Conservation (phyloP, 2,888 invertebrate species). For the Drepana falcataria region DNA sequence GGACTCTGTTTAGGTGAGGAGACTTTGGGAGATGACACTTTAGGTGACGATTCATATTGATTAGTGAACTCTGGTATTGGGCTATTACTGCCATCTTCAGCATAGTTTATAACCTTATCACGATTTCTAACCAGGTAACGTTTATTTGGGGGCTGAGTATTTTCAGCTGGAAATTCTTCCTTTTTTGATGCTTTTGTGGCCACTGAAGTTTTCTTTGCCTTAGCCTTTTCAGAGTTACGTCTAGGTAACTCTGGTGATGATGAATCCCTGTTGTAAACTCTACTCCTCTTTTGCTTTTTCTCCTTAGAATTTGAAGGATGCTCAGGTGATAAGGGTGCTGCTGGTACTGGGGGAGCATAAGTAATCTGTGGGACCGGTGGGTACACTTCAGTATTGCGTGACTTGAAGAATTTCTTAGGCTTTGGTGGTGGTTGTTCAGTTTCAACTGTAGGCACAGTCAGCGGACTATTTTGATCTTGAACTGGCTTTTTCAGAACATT, state of each 20-base stretch:
- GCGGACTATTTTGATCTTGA: slow-evolving; percentile 75
- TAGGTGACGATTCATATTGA: slow-evolving; percentile 48
- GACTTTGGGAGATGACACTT: slow-evolving; percentile 45
- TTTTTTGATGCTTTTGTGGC: slow-evolving; percentile 68
- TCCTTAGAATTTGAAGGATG: slow-evolving; percentile 62
- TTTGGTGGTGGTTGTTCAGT: slow-evolving; percentile 80
- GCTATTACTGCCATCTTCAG: slow-evolving; percentile 79
- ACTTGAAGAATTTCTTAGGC: slow-evolving; percentile 94
- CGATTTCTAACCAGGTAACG: slow-evolving; percentile 76
- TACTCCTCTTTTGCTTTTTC: slow-evolving; percentile 60
- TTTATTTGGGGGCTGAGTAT: slow-evolving; percentile 71
- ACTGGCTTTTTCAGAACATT: slow-evolving; percentile 66
- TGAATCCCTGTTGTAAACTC: slow-evolving; percentile 63
- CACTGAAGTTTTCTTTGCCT: slow-evolving; percentile 58
- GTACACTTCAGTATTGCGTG: slow-evolving; percentile 84
- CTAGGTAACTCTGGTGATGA: slow-evolving; percentile 71
- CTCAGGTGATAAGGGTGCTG: slow-evolving; percentile 67
- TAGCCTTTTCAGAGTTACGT: slow-evolving; percentile 62
- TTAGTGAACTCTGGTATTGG: slow-evolving; percentile 66
- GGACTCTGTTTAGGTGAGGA: slow-evolving; percentile 70
- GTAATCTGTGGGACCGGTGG: slow-evolving; percentile 75
- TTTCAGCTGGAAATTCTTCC: slow-evolving; percentile 55
- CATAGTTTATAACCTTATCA: slow-evolving; percentile 81
- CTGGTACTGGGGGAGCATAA: slow-evolving; percentile 69
- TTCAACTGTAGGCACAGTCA: slow-evolving; percentile 74